Evolutionary conservation across 2,888 invertebrate genomes (phyloP), one percentile per base, ranked within the genome.

Genomic region (Stenichneumon culpator): DNA sequence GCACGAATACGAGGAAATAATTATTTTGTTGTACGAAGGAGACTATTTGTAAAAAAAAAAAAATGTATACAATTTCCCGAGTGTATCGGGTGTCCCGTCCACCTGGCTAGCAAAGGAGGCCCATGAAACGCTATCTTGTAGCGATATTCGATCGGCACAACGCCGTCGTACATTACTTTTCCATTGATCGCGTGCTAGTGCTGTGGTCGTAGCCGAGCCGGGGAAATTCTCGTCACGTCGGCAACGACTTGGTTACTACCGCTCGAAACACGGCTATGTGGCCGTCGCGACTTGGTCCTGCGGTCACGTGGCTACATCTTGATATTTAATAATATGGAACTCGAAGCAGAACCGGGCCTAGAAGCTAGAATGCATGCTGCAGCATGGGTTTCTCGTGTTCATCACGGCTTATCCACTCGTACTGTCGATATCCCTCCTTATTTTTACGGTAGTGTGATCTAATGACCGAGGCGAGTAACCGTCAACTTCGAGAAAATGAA

Each of bases 291-390:
- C 32, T 74, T 70, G 22, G 72, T 50, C 60, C 50, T 75, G 83
- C 77, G 79, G 72, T 65, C 75, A 60, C 47, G 22, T 75, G 47
- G 67, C 79, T 63, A 79, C 74, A 79, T 79, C 60, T 68, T 67
- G 80, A 84, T 84, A 84, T 84, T 80, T 84, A 80, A 84, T 84
- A 84, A 75, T 77, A 70, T 75, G 79, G 63, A 84, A 84, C 75
- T 80, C 39, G 32, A 47, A 19, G 36, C 32, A 50, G 50, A 79
- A 70, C 19, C 79, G 70, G 52, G 36, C 28, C 32, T 63, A 28
- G 63, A 32, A 63, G 7, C 63, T 50, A 70, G 39, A 79, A 67
- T 72, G 67, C 52, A 80, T 73, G 14, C 22, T 28, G 9, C 47
- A 19, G 19, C 32, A 63, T n/a, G 50, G 52, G 22, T 36, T 54